phyloP scores from a whole-genome alignment of 1,140 invertebrate species.

The Brachionus calyciflorus region DNA sequence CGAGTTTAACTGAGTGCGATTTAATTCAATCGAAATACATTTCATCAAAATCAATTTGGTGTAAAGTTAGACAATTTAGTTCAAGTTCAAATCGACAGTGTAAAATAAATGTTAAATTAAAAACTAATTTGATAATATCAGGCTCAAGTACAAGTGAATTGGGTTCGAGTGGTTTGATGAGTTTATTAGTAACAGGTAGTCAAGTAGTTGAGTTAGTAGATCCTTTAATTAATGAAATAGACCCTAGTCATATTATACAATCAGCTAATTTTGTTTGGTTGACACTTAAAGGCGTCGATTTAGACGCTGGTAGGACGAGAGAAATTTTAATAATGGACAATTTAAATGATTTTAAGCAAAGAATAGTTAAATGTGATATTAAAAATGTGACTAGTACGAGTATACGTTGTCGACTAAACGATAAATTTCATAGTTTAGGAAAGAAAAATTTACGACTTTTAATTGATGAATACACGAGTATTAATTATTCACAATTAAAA shows the following conservation, averaged over 20 bases:
- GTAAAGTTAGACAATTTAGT: background rate
- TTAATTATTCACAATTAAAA: background rate
- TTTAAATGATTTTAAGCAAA: background rate
- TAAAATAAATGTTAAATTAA: background rate
- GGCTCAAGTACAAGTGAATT: background rate
- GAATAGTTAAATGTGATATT: conserved; percentile 2
- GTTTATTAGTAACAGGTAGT: background rate
- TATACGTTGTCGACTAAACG: background rate
- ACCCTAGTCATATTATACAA: background rate
- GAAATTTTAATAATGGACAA: background rate
- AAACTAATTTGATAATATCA: background rate
- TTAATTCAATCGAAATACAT: background rate
- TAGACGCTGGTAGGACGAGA: background rate
- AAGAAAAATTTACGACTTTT: background rate
- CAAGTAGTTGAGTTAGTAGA: background rate
- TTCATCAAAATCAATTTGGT: background rate
- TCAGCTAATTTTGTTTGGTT: conserved; percentile 41
- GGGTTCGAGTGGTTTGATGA: background rate
- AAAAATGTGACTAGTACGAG: background rate
- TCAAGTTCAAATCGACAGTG: background rate
- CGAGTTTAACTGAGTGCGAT: background rate
- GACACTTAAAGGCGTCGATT: background rate
- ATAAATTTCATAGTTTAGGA: background rate
- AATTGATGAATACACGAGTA: background rate
- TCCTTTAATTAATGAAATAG: background rate